phyloP scores from a whole-genome alignment of 2,797 vertebrate genomes.

The Phyllotis vaccarum region DNA sequence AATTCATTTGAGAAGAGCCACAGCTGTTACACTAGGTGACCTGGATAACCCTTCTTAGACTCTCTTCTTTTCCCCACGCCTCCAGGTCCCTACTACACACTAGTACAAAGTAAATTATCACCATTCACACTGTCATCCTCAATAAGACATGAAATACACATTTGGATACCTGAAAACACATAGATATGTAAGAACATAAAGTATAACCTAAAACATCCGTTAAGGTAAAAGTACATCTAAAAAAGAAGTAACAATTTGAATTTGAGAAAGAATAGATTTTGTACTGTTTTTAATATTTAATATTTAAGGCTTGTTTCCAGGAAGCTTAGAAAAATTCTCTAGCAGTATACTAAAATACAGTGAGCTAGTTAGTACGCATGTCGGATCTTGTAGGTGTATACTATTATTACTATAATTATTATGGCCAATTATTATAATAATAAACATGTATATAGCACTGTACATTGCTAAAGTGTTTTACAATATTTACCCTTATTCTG shows the following conservation, averaged over 20 bases:
- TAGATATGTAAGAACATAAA: conserved; percentile 32
- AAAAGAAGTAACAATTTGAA: conserved; percentile 20
- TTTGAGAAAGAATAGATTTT: conserved; percentile 30
- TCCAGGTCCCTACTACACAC: not conserved
- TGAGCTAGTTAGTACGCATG: conserved; percentile 68
- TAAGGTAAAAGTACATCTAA: conserved; percentile 27
- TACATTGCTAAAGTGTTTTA: conserved; percentile 64
- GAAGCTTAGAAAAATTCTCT: conserved; percentile 68
- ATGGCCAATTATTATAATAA: conserved; percentile 71
- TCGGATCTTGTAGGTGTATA: conserved; percentile 60
- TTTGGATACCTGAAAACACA: conserved; percentile 25
- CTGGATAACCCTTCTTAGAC: not conserved
- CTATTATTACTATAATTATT: conserved; percentile 65
- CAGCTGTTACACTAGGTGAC: not conserved
- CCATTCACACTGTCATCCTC: not conserved
- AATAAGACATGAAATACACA: conserved; percentile 30
- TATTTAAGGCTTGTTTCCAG: conserved; percentile 62
- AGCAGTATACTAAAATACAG: conserved; percentile 77
- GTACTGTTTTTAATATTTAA: conserved; percentile 35
- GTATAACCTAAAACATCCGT: conserved; percentile 28
- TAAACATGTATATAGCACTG: conserved; percentile 58
- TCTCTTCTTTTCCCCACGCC: conserved; percentile 22
- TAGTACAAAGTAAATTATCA: not conserved
- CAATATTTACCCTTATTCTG: conserved; percentile 33
- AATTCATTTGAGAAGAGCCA: conserved; percentile 10